Conservation (phyloP, 2,888 invertebrate genomes). For the Lagria hirta region DNA sequence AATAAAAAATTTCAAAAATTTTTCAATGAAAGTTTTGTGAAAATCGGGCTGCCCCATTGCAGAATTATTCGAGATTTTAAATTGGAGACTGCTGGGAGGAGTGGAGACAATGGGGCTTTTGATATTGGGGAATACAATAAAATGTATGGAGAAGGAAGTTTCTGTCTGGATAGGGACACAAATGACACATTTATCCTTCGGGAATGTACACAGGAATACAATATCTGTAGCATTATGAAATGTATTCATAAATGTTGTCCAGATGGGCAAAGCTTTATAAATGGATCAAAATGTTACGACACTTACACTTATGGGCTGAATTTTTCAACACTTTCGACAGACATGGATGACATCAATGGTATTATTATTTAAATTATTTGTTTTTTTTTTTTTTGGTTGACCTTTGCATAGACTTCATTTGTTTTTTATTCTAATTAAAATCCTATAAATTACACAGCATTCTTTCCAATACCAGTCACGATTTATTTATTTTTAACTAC, state of each 20-base stretch:
- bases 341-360: constrained; percentile 37
- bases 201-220: constrained; percentile 34
- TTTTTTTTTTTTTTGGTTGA: no score
- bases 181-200: constrained; percentile 32
- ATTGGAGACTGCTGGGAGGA: background rate
- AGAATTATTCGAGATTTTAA: constrained; percentile 35
- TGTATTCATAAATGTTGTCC: constrained; percentile 61
- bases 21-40: constrained; percentile 31
- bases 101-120: no score
- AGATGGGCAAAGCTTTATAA: constrained; percentile 56
- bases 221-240: constrained; percentile 36
- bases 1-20: constrained; percentile 8
- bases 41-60: constrained; percentile 39
- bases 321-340: constrained; percentile 4
- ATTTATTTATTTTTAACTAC: no score
- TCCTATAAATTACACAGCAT: no score
- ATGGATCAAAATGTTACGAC: constrained; percentile 36
- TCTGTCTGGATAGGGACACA: constrained; percentile 35
- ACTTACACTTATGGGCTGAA: constrained; percentile 41
- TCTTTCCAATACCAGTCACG: no score
- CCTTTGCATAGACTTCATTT: no score
- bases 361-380: no score
- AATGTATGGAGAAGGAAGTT: constrained; percentile 15
- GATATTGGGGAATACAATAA: background rate
- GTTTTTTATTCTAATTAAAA: no score